These are phyloP conservation scores for Drosophila lacicola DNA, from an alignment of 2,888 invertebrate species.

Conservation along the genomic window DNA sequence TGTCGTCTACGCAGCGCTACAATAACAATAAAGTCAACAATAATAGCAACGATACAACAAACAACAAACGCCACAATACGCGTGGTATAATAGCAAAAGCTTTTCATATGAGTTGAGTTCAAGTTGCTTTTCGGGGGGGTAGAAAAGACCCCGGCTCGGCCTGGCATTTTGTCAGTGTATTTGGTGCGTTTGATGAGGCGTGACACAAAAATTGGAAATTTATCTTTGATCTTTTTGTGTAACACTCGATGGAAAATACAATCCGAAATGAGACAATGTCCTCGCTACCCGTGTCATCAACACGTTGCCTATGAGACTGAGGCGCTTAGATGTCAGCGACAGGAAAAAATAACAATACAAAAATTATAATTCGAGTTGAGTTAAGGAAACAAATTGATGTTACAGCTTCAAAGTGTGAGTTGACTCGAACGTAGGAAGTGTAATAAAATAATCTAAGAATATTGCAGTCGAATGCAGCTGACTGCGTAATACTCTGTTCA, in stretches of 20 bases:
- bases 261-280: slow-evolving; percentile 48
- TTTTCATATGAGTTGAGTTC: slow-evolving; percentile 73
- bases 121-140: slow-evolving; percentile 34
- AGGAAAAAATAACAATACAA: slow-evolving; percentile 28
- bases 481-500: too few species aligned
- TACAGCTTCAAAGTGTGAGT: neutral
- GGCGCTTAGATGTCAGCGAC: slow-evolving; percentile 44
- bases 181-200: slow-evolving; percentile 72
- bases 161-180: slow-evolving; percentile 65
- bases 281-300: slow-evolving; percentile 45
- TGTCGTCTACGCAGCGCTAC: slow-evolving; percentile 72
- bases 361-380: slow-evolving; percentile 33
- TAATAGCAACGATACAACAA: slow-evolving; percentile 58
- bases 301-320: slow-evolving; percentile 39
- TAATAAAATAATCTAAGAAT: neutral
- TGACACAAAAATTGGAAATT: slow-evolving; percentile 76
- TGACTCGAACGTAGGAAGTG: neutral
- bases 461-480: too few species aligned
- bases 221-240: slow-evolving; percentile 79
- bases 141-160: neutral
- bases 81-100: slow-evolving; percentile 69
- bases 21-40: slow-evolving; percentile 75
- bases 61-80: slow-evolving; percentile 58
- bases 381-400: slow-evolving; percentile 40
- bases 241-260: slow-evolving; percentile 60